A percentile compares a stretch with the other conserved stretches of the same genome.
These are phyloP conservation scores for Drosophila bifasciata DNA, from an alignment of 1,140 invertebrate genomes.

Conservation along the genomic window DNA sequence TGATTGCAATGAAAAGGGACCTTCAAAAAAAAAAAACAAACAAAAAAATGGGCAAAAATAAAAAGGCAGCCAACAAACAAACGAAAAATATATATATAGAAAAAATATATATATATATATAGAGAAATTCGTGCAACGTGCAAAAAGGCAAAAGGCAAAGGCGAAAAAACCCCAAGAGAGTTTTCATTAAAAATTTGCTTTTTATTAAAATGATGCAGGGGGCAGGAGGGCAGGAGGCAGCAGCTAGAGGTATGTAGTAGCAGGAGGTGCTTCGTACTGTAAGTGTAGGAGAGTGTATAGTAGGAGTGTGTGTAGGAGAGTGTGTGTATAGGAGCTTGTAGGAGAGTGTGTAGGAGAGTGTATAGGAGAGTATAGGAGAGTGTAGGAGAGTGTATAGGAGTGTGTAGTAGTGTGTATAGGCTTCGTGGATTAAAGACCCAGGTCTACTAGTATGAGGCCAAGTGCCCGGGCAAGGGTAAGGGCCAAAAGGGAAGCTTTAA, in stretches of 20 bases:
- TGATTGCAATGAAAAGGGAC: conserved; percentile 39
- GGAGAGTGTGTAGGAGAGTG: too few relatives aligned
- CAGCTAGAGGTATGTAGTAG: neutral
- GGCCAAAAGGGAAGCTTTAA: too few relatives aligned
- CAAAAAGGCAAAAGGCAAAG: conserved; percentile 35
- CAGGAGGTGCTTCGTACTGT: neutral
- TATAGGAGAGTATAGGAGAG: too few relatives aligned
- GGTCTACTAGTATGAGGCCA: too few relatives aligned
- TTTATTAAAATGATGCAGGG: conserved; percentile 45
- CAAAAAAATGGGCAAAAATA: conserved; percentile 15
- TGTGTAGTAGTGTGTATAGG: too few relatives aligned
- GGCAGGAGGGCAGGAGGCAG: neutral
- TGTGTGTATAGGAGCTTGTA: too few relatives aligned
- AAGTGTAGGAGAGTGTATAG: neutral
- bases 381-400: too few relatives aligned
- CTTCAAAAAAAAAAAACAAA: conserved; percentile 24
- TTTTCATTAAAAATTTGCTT: conserved; percentile 61
- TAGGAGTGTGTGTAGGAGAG: too few relatives aligned
- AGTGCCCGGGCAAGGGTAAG: too few relatives aligned
- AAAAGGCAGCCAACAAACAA: conserved; percentile 57
- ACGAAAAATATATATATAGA: conserved; percentile 21
- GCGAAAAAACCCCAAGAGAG: conserved; percentile 38
- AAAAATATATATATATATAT: conserved; percentile 7
- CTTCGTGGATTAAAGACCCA: too few relatives aligned
- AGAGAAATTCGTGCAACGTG: conserved; percentile 14